Percentiles rank a stretch among this genome's conserved stretches.
These are phyloP conservation scores for Ptychodera flava DNA, from an alignment of 35 echinoderm and acorn worm species.

Conservation along the genomic window DNA sequence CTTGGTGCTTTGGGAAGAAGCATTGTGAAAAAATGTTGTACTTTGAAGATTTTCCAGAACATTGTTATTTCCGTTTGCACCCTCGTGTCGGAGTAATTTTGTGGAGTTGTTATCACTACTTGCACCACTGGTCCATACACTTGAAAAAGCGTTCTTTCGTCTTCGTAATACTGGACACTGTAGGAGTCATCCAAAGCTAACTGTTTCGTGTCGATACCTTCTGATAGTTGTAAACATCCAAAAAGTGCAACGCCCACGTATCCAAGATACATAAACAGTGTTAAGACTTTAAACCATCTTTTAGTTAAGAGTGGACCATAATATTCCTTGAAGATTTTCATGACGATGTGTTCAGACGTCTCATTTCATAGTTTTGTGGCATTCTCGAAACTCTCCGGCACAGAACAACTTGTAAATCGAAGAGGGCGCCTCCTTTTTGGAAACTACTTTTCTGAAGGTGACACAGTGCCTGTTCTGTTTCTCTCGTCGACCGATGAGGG, in stretches of 20 bases:
- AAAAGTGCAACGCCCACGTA: slow-evolving; percentile 57
- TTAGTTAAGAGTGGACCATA: background rate
- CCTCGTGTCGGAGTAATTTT: slow-evolving; percentile 18
- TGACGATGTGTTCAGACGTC: background rate
- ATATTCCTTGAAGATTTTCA: background rate
- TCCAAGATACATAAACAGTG: background rate
- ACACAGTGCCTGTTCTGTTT: background rate
- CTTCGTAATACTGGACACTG: slow-evolving; percentile 8
- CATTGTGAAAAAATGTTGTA: slow-evolving; percentile 15
- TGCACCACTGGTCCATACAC: slow-evolving; percentile 32
- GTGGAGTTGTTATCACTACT: slow-evolving; percentile 13
- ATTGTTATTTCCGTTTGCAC: background rate
- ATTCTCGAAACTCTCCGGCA: slow-evolving; percentile 25
- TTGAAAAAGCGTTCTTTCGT: slow-evolving; percentile 14
- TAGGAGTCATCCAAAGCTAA: slow-evolving; percentile 38
- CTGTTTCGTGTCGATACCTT: slow-evolving; percentile 28
- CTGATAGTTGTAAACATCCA: slow-evolving; percentile 21
- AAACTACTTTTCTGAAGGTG: background rate
- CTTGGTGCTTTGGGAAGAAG: too few species aligned
- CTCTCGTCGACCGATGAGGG: background rate
- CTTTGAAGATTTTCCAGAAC: slow-evolving; percentile 22
- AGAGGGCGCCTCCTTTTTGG: background rate
- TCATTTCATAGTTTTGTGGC: background rate
- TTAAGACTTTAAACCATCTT: background rate
- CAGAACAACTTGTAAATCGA: slow-evolving; percentile 34